Conservation (phyloP, 92 coral and sea anemone genomes). For the Epizoanthus ramosus region DNA sequence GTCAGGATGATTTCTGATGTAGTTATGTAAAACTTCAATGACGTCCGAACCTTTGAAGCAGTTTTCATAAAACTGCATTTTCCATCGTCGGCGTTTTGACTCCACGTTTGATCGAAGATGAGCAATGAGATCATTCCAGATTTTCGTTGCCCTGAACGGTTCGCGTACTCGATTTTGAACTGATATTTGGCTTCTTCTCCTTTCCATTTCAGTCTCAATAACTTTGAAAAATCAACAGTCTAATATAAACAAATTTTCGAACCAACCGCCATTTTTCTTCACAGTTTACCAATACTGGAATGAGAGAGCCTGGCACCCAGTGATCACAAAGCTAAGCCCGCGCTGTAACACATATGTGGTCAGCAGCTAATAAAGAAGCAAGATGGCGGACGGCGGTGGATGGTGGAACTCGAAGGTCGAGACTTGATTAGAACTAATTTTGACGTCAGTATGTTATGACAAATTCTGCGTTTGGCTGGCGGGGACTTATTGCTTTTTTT, state of each 20-base stretch:
- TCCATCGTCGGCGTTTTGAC: slow-evolving; percentile 86
- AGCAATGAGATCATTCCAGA: slow-evolving; percentile 88
- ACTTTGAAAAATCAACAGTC: neutral
- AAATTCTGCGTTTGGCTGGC: neutral
- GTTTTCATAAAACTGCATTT: slow-evolving; percentile 85
- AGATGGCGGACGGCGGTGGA: slow-evolving; percentile 17
- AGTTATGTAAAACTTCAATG: slow-evolving; percentile 74
- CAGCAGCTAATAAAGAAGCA: neutral
- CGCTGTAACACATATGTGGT: neutral
- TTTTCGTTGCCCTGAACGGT: slow-evolving; percentile 96
- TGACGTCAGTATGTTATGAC: neutral
- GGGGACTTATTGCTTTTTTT: neutral
- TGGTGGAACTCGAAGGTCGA: neutral
- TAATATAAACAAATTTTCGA: neutral
- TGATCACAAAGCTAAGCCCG: slow-evolving; percentile 5
- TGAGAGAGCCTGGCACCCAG: slow-evolving; percentile 10
- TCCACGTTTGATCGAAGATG: slow-evolving; percentile 81
- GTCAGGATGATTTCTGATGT: slow-evolving; percentile 79
- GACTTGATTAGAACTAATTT: neutral
- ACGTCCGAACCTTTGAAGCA: slow-evolving; percentile 93
- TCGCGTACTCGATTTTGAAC: slow-evolving; percentile 24
- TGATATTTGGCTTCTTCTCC: slow-evolving; percentile 21
- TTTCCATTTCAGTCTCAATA: slow-evolving; percentile 15
- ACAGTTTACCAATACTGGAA: neutral
- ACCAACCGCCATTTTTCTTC: slow-evolving; percentile 38